phyloP scores from a whole-genome alignment of 2,797 vertebrate genomes.

The Pangasius macronema region DNA sequence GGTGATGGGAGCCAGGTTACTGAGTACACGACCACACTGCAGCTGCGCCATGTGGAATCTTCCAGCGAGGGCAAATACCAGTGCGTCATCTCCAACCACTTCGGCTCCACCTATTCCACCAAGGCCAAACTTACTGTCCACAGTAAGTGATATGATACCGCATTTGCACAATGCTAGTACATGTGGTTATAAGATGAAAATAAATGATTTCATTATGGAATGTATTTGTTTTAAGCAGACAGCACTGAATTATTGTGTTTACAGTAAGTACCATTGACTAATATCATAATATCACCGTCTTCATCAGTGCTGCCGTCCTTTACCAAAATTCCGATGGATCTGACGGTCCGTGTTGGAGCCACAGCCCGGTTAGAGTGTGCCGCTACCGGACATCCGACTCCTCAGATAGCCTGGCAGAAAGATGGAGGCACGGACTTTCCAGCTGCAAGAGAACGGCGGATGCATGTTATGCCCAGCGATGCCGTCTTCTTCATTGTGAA shows the following conservation, averaged over 20 bases:
- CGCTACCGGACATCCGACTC: slow-evolving; percentile 86
- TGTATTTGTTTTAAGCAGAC: neutral
- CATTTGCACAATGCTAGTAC: neutral
- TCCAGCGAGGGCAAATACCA: slow-evolving; percentile 93
- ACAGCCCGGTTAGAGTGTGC: slow-evolving; percentile 93
- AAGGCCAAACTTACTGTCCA: slow-evolving; percentile 97
- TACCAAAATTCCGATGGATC: slow-evolving; percentile 94
- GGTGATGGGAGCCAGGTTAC: slow-evolving; percentile 81
- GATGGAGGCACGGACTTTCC: slow-evolving; percentile 97
- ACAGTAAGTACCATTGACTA: slow-evolving; percentile 57
- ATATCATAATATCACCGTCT: neutral
- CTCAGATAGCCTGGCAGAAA: slow-evolving; percentile 98
- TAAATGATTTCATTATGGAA: neutral
- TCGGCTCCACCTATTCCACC: slow-evolving; percentile 92
- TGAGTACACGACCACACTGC: slow-evolving; percentile 91
- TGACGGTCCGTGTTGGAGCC: slow-evolving; percentile 88
- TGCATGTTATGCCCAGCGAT: slow-evolving; percentile 98
- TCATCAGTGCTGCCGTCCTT: slow-evolving; percentile 92
- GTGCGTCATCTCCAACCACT: slow-evolving; percentile 98
- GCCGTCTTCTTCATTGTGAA: slow-evolving; percentile 97
- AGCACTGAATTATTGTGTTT: neutral
- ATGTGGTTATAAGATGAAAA: neutral
- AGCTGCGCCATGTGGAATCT: slow-evolving; percentile 86
- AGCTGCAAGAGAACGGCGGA: slow-evolving; percentile 90
- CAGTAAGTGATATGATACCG: slow-evolving; percentile 78